Evolutionary conservation across 1,140 invertebrate species (phyloP).

Genomic region (Aphelenchoides avenae): DNA sequence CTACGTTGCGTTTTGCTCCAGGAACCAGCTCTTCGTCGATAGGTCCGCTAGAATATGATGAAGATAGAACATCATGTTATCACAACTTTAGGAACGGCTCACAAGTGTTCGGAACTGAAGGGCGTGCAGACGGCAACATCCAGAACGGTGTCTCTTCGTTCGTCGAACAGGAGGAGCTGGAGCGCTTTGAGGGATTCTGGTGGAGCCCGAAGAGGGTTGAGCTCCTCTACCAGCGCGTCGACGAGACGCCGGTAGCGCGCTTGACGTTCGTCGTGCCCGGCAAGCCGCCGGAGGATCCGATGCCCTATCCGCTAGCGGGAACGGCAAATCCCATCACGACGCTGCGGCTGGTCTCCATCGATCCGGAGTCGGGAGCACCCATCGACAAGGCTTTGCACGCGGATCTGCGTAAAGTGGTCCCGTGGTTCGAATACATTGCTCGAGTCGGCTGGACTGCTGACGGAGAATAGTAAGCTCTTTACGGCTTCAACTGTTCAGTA

Average conservation of each 20-base stretch:
- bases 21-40: conserved; percentile 39
- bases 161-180: conserved; percentile 45
- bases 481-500: conserved; percentile 5
- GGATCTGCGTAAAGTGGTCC: conserved; percentile 25
- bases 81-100: conserved; percentile 18
- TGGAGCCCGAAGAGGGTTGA: conserved; percentile 36
- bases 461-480: conserved; percentile 34
- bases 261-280: conserved; percentile 34
- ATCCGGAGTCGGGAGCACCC: conserved; percentile 13
- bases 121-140: conserved; percentile 8
- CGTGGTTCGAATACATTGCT: conserved; percentile 39
- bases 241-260: conserved; percentile 26
- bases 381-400: conserved; percentile 19
- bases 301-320: conserved; percentile 38
- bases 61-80: conserved; percentile 6
- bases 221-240: conserved; percentile 40
- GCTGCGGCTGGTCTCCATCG: conserved; percentile 27
- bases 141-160: conserved; percentile 42
- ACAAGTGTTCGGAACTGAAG: conserved; percentile 27
- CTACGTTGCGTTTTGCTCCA: conserved; percentile 35
- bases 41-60: conserved; percentile 14
- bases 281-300: conserved; percentile 5
- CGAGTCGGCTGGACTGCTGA: conserved; percentile 32
- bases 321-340: conserved; percentile 25
- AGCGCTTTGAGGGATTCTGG: conserved; percentile 45